Percentiles rank a stretch among this genome's conserved stretches.
Conservation (phyloP, 2,888 invertebrate species). For the Drosophila aldrichi region DNA sequence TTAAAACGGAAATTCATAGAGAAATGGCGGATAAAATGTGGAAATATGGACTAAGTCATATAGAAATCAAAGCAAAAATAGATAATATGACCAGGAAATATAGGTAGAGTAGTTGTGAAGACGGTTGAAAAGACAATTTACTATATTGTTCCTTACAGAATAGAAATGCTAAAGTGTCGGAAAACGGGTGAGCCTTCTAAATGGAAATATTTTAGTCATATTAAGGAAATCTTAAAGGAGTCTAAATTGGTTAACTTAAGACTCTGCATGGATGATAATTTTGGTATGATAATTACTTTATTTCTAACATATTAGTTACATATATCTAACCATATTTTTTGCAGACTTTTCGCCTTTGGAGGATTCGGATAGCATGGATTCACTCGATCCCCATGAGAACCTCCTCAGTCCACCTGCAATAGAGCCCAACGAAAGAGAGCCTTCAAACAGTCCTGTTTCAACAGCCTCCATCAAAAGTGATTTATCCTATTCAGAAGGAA, state of each 20-base stretch:
- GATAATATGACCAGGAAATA: slow-evolving; percentile 62
- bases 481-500: not conserved
- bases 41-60: slow-evolving; percentile 25
- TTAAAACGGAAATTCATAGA: slow-evolving; percentile 26
- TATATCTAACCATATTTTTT: not conserved
- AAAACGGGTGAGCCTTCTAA: slow-evolving; percentile 27
- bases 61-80: slow-evolving; percentile 58
- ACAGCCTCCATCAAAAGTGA: not conserved
- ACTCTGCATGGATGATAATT: slow-evolving; percentile 26
- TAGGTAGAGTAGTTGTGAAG: slow-evolving; percentile 23
- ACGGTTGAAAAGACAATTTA: not conserved
- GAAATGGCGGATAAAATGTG: slow-evolving; percentile 45
- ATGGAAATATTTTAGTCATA: slow-evolving; percentile 49
- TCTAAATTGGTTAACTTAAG: slow-evolving; percentile 19
- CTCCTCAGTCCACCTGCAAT: not conserved
- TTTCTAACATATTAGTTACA: not conserved
- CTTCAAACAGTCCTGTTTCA: not conserved
- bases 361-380: slow-evolving; percentile 18
- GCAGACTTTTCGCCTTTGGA: slow-evolving; percentile 35
- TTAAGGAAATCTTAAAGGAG: slow-evolving; percentile 46
- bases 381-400: not conserved
- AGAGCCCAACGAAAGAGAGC: not conserved
- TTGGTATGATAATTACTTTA: slow-evolving; percentile 14
- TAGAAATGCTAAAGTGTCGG: slow-evolving; percentile 30
- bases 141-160: slow-evolving; percentile 18